Percentiles rank a stretch among this genome's conserved stretches.
Evolutionary conservation across 2,888 invertebrate genomes (phyloP).

Genomic region (Andricus quercusramuli): DNA sequence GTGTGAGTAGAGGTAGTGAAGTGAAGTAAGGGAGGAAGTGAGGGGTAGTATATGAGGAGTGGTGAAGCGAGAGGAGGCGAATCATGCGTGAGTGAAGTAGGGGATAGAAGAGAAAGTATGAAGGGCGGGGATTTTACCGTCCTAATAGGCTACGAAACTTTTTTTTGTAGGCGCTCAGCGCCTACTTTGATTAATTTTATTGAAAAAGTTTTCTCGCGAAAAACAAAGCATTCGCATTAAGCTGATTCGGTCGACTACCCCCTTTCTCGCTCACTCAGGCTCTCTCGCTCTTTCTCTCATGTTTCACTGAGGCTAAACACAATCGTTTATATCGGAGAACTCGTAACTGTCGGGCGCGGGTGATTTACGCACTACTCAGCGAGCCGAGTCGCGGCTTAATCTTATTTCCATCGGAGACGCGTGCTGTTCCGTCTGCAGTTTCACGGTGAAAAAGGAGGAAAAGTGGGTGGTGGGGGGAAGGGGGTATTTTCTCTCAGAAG

Average conservation of each 20-base stretch:
- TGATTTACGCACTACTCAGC: slow-evolving; percentile 61
- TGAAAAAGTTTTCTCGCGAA: not conserved
- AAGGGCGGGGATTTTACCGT: too few relatives aligned
- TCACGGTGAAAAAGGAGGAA: slow-evolving; percentile 1
- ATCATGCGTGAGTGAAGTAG: too few relatives aligned
- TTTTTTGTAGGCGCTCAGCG: too few relatives aligned
- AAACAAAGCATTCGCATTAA: not conserved
- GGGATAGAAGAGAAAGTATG: too few relatives aligned
- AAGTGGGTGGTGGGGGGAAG: not conserved
- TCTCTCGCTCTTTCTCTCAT: slow-evolving; percentile 39
- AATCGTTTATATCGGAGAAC: slow-evolving; percentile 60
- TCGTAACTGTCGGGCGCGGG: slow-evolving; percentile 56
- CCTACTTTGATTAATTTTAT: not conserved
- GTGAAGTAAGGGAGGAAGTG: too few relatives aligned
- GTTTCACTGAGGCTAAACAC: slow-evolving; percentile 52
- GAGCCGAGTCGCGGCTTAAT: slow-evolving; percentile 49
- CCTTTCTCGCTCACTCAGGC: slow-evolving; percentile 31
- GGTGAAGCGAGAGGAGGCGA: too few relatives aligned
- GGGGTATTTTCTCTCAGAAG: slow-evolving; percentile 2
- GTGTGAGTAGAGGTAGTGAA: too few relatives aligned
- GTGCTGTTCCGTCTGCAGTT: slow-evolving; percentile 39
- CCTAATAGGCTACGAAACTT: too few relatives aligned
- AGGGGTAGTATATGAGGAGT: too few relatives aligned
- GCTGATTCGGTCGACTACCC: not conserved
- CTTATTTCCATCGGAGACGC: slow-evolving; percentile 53